phyloP scores from a whole-genome alignment of 2,797 vertebrate species.

The Apogon talboti region DNA sequence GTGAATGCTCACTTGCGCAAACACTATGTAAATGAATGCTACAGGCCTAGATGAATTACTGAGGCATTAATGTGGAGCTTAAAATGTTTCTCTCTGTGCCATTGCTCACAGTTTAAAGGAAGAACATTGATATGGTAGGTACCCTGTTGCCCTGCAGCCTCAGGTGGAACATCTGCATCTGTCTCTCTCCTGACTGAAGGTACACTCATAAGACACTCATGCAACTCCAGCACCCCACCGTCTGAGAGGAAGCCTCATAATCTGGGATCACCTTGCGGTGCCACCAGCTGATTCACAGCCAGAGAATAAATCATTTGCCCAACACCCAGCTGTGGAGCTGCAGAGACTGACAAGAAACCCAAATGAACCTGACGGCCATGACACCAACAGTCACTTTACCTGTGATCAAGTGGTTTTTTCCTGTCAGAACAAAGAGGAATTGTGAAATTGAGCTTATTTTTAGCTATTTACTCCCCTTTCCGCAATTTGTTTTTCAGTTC shows the following conservation, averaged over 20 bases:
- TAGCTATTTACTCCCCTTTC: slow-evolving; percentile 16
- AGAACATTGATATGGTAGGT: neutral
- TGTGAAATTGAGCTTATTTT: slow-evolving; percentile 57
- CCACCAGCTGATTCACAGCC: slow-evolving; percentile 35
- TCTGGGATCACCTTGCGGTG: slow-evolving; percentile 9
- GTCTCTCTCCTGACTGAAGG: slow-evolving; percentile 6
- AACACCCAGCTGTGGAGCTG: slow-evolving; percentile 55
- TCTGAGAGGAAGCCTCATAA: neutral
- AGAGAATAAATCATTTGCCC: slow-evolving; percentile 49
- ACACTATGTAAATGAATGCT: slow-evolving; percentile 58
- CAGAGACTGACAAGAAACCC: slow-evolving; percentile 40
- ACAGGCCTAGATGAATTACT: slow-evolving; percentile 49
- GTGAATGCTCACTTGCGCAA: slow-evolving; percentile 60
- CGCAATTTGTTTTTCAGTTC: neutral
- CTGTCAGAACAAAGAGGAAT: slow-evolving; percentile 41
- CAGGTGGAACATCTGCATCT: slow-evolving; percentile 7
- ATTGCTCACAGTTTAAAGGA: slow-evolving; percentile 14
- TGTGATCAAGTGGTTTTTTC: slow-evolving; percentile 48
- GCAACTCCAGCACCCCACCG: slow-evolving; percentile 1
- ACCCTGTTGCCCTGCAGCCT: neutral
- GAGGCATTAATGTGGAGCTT: slow-evolving; percentile 31
- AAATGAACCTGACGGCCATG: slow-evolving; percentile 64
- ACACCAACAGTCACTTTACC: slow-evolving; percentile 56
- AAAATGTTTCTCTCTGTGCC: neutral
- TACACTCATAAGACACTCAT: neutral